Evolutionary conservation across 2,797 vertebrate genomes (phyloP).

Genomic region (Vultur gryphus): DNA sequence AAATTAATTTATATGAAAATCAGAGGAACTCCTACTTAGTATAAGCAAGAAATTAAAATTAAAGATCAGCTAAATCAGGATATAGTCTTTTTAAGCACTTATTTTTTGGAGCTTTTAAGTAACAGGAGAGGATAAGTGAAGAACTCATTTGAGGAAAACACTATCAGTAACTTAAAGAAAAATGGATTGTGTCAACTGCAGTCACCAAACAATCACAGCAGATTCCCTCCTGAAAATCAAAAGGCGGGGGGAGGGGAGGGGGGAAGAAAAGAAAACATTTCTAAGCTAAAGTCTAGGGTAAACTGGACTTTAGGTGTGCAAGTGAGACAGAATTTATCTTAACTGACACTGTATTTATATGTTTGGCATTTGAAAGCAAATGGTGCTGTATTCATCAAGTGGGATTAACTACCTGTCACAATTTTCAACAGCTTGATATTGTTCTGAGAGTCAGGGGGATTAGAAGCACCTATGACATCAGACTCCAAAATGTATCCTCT

Average conservation of each 20-base stretch:
- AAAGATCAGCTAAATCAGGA: neutral
- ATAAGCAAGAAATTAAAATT: neutral
- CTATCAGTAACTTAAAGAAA: neutral
- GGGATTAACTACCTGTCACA: constrained; percentile 7
- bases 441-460: neutral
- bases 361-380: neutral
- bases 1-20: neutral
- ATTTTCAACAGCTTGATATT: constrained; percentile 10
- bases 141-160: neutral
- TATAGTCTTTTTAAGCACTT: neutral
- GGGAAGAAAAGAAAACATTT: rapidly evolving
- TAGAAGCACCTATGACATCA: neutral
- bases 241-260: neutral
- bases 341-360: neutral
- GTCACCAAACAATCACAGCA: neutral
- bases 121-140: neutral
- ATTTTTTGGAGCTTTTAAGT: neutral
- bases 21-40: neutral
- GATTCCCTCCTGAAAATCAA: neutral
- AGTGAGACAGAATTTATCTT: neutral
- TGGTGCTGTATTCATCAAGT: neutral
- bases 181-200: neutral
- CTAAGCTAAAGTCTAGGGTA: neutral
- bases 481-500: neutral
- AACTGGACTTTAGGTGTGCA: neutral